phyloP scores from a whole-genome alignment of 2,888 invertebrate species.

The Gymnoscelis rufifasciata region DNA sequence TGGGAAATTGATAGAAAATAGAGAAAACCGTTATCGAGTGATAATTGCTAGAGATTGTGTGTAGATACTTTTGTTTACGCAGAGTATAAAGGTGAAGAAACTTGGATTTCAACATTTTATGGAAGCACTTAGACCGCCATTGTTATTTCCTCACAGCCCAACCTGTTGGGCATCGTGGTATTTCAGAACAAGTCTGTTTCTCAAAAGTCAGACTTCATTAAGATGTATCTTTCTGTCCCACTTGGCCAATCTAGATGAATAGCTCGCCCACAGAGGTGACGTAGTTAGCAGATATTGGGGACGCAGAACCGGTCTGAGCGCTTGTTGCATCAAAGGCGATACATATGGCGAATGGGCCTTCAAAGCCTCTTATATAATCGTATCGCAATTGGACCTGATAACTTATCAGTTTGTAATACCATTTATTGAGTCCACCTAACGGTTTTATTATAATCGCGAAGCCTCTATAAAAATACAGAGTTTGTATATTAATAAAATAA shows the following conservation, averaged over 20 bases:
- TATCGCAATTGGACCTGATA: slow-evolving; percentile 7
- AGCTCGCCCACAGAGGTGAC: slow-evolving; percentile 45
- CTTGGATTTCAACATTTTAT: slow-evolving; percentile 8
- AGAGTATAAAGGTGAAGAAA: slow-evolving; percentile 14
- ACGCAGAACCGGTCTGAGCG: slow-evolving; percentile 56
- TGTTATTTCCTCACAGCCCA: background rate
- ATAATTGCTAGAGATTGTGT: slow-evolving; percentile 22
- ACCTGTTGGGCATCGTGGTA: background rate
- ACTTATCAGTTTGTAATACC: slow-evolving; percentile 2
- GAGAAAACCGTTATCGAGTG: slow-evolving; percentile 27
- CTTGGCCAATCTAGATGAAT: slow-evolving; percentile 16
- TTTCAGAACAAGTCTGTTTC: background rate
- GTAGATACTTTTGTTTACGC: slow-evolving; percentile 14
- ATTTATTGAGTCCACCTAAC: too few relatives aligned
- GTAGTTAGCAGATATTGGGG: slow-evolving; percentile 51
- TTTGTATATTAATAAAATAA: too few relatives aligned
- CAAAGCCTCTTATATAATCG: slow-evolving; percentile 46
- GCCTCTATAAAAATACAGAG: too few relatives aligned
- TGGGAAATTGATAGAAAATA: slow-evolving; percentile 51
- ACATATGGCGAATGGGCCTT: slow-evolving; percentile 48
- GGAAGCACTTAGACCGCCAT: slow-evolving; percentile 1
- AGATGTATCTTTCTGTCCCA: slow-evolving; percentile 4
- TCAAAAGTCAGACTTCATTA: slow-evolving; percentile 1
- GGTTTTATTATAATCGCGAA: too few relatives aligned
- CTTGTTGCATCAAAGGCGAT: slow-evolving; percentile 61